phyloP scores from a whole-genome alignment of 1,140 invertebrate species.

The Nymphalis io region DNA sequence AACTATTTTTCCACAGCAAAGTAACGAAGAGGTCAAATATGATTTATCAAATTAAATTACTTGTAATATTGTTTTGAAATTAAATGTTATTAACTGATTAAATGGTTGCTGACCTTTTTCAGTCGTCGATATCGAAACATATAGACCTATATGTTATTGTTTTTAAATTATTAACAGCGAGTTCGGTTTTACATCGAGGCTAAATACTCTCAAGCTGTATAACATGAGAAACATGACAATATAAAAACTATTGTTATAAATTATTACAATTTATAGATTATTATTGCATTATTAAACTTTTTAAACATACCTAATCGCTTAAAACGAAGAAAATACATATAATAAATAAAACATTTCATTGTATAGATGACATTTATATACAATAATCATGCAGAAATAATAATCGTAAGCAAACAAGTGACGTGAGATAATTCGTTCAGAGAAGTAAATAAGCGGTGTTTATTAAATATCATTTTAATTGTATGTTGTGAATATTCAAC shows the following conservation, averaged over 20 bases:
- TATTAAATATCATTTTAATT: no score
- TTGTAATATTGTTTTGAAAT: not conserved
- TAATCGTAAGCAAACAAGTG: slow-evolving; percentile 18
- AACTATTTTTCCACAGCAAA: slow-evolving; percentile 40
- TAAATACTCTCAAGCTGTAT: not conserved
- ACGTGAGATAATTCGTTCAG: slow-evolving; percentile 17
- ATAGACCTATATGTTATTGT: not conserved
- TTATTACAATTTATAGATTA: not conserved
- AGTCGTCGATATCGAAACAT: not conserved
- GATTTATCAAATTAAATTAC: not conserved
- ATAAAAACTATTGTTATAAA: not conserved
- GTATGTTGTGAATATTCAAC: no score
- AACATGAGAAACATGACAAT: no score
- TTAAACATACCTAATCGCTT: not conserved
- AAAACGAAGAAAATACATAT: slow-evolving; percentile 10
- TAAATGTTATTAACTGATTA: not conserved
- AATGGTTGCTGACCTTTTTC: not conserved
- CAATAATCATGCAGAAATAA: slow-evolving; percentile 25
- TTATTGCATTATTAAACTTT: slow-evolving; percentile 9
- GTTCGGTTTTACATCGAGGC: no score
- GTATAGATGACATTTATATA: slow-evolving; percentile 23
- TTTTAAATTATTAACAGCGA: not conserved
- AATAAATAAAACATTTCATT: slow-evolving; percentile 22
- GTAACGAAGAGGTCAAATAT: slow-evolving; percentile 8
- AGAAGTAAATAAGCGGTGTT: not conserved